Evolutionary conservation across 2,797 vertebrate species (phyloP).

Genomic region (Darevskia nairensis): DNA sequence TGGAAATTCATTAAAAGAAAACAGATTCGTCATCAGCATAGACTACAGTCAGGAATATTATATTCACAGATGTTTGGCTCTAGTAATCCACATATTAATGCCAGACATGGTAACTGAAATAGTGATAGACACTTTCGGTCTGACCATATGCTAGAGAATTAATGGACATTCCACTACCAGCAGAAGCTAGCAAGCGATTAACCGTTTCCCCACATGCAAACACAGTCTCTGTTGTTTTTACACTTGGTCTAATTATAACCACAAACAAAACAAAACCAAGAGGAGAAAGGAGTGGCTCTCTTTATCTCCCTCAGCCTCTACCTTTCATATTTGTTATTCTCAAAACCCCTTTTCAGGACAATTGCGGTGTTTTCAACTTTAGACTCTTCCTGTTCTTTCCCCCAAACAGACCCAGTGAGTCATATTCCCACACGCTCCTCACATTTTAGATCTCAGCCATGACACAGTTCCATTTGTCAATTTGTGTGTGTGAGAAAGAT

Average conservation of each 20-base stretch:
- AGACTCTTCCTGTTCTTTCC: too few relatives aligned
- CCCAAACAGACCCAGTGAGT: neutral
- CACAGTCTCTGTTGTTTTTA: conserved; percentile 14
- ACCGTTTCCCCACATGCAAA: conserved; percentile 23
- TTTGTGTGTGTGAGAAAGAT: neutral
- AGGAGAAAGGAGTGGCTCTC: neutral
- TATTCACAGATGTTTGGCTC: neutral
- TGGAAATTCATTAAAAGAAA: conserved; percentile 14
- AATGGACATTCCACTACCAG: conserved; percentile 40
- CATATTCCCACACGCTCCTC: neutral
- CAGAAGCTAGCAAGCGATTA: conserved; percentile 53
- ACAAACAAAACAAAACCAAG: neutral
- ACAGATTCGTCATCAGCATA: neutral
- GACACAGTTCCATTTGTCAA: neutral
- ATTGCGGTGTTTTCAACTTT: neutral
- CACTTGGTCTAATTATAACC: neutral
- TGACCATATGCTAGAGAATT: conserved; percentile 60
- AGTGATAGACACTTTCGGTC: conserved; percentile 50
- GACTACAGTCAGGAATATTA: neutral
- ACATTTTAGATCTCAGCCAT: neutral
- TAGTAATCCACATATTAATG: conserved; percentile 28
- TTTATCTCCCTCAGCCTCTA: neutral
- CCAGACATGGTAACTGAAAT: conserved; percentile 43
- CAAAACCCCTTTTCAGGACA: neutral
- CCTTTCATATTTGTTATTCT: neutral